Base-by-base conservation (phyloP, 2,888 invertebrate species). In the Andricus curvator region DNA sequence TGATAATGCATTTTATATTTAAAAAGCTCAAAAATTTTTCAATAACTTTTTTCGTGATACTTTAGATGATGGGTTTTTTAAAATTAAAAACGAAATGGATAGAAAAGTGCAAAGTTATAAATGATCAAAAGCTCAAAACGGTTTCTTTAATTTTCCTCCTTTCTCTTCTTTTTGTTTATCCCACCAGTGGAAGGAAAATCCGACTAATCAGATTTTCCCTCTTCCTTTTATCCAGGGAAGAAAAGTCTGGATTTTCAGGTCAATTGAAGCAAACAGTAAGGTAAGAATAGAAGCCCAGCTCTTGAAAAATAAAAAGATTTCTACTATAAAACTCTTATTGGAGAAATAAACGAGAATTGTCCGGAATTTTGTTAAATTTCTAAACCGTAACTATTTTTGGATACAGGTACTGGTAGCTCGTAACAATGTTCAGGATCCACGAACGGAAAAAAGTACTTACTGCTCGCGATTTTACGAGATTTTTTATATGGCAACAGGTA, bases 181-280 rank as follows among this genome's bases (percentile, higher is more conserved):
- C 62, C 25, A 25, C 25, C 25, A 15, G 15, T 25, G n/a, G 56
- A n/a, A 56, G n/a, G n/a, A 56, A 56, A 56, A 56, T 56, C 56
- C 56, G 56, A 11, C n/a, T 56, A 56, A 56, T 56, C 56, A n/a
- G 56, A 56, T 56, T 56, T 56, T n/a, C 4, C n/a, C 56, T 9
- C n/a, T n/a, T 56, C 9, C 56, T 56, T 56, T 56, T 56, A n/a
- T 56, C n/a, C 56, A 56, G 56, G 9, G n/a, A 56, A 56, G 56
- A n/a, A 56, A 56, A n/a, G 56, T 56, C 56, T n/a, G n/a, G n/a
- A 56, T 56, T 56, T 56, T 56, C 56, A 56, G 56, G 56, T 56
- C n/a, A 56, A n/a, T 56, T n/a, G n/a, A 56, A 56, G n/a, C 56
- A 56, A 56, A n/a, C n/a, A n/a, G 56, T n/a, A 56, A n/a, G 56